phyloP scores from a whole-genome alignment of 2,113 vertebrate species.

The Chitala chitala region DNA sequence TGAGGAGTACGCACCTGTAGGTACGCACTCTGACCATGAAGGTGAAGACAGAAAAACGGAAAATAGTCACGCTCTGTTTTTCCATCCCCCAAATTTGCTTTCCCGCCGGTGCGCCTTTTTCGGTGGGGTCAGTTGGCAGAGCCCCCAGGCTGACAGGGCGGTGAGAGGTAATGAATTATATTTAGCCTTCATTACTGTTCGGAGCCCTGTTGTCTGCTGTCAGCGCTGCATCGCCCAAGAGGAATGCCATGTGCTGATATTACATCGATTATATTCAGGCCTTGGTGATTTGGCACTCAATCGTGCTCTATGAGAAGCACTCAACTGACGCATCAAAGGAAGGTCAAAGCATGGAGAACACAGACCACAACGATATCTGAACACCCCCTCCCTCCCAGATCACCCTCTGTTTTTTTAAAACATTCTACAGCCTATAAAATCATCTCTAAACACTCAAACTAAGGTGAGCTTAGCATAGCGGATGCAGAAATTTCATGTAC shows the following conservation, averaged over 20 bases:
- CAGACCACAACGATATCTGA: background rate
- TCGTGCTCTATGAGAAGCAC: too few relatives aligned
- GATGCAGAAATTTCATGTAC: background rate
- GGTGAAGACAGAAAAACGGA: too few relatives aligned
- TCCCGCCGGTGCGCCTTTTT: background rate
- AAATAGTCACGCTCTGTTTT: background rate
- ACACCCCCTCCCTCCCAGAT: background rate
- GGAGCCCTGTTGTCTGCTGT: constrained; percentile 14
- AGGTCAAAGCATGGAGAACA: background rate
- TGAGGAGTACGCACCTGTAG: too few relatives aligned
- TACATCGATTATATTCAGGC: too few relatives aligned
- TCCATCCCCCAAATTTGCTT: background rate
- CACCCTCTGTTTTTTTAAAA: too few relatives aligned
- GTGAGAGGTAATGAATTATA: constrained; percentile 9
- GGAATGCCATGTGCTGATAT: too few relatives aligned
- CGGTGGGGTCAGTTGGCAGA: too few relatives aligned
- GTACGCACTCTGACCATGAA: too few relatives aligned
- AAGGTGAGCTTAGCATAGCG: background rate
- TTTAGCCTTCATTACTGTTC: constrained; percentile 1
- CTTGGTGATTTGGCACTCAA: too few relatives aligned
- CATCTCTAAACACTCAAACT: background rate
- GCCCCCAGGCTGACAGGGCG: background rate
- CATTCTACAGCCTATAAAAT: background rate
- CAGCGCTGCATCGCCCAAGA: constrained; percentile 1
- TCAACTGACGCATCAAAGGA: too few relatives aligned